These are phyloP conservation scores for Pelusios castaneus DNA, from an alignment of 2,113 vertebrate genomes.

Conservation along the genomic window DNA sequence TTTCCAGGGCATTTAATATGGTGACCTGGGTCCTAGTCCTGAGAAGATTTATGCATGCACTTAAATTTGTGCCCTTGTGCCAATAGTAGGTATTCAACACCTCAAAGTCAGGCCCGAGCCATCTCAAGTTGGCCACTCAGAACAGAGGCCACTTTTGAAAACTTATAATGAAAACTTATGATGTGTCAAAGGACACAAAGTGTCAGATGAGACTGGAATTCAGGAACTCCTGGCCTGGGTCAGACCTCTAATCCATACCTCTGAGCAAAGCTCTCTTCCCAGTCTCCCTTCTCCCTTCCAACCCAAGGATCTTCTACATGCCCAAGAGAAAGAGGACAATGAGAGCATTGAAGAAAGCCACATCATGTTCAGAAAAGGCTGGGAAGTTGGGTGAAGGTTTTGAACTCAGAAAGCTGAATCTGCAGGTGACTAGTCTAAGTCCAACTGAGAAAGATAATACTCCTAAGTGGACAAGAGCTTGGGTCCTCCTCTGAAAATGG, in stretches of 20 bases:
- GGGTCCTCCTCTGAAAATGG: not conserved
- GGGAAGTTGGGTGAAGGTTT: not conserved
- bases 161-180: not conserved
- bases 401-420: conserved; percentile 9
- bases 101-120: not conserved
- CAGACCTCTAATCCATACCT: not conserved
- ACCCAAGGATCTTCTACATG: not conserved
- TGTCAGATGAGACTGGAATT: not conserved
- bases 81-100: too few species aligned
- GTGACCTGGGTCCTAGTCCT: not conserved
- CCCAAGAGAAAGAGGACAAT: not conserved
- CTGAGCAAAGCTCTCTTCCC: not conserved
- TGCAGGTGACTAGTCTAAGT: not conserved
- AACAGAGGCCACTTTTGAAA: not conserved
- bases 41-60: not conserved
- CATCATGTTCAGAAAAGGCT: not conserved
- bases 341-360: not conserved
- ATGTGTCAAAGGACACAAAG: not conserved
- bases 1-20: not conserved
- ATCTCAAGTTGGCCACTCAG: not conserved
- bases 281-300: not conserved
- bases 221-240: not conserved
- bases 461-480: not conserved
- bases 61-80: not conserved
- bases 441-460: not conserved